These are phyloP conservation scores for Centropristis striata DNA, from an alignment of 2,113 vertebrate species.

Conservation along the genomic window DNA sequence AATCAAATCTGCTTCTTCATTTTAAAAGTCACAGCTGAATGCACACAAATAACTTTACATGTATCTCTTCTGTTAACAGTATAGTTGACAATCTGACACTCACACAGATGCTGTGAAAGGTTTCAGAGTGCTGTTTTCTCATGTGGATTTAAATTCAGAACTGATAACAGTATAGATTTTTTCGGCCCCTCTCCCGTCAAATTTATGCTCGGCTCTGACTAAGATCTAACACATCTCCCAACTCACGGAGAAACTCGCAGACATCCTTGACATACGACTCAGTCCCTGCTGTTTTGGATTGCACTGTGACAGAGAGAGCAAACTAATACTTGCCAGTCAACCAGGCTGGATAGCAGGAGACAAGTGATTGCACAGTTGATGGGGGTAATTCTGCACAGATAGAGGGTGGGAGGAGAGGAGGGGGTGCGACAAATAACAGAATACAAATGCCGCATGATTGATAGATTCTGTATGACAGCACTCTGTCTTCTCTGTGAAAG, in stretches of 20 bases:
- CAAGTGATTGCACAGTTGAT: conserved; percentile 61
- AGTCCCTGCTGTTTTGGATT: conserved; percentile 61
- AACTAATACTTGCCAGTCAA: conserved; percentile 62
- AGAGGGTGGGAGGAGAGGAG: background rate
- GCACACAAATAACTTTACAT: background rate
- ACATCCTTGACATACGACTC: conserved; percentile 55
- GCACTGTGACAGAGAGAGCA: conserved; percentile 41
- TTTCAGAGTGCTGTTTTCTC: background rate
- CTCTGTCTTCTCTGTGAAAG: conserved; percentile 15
- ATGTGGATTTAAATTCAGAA: conserved; percentile 33
- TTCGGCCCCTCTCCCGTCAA: conserved; percentile 30
- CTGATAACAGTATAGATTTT: conserved; percentile 44
- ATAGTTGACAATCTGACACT: background rate
- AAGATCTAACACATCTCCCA: conserved; percentile 47
- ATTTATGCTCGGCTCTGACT: conserved; percentile 44
- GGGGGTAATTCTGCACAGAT: conserved; percentile 60
- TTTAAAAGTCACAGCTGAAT: background rate
- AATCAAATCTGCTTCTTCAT: conserved; percentile 10
- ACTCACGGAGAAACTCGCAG: conserved; percentile 53
- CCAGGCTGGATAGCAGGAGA: conserved; percentile 45
- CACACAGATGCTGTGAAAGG: background rate
- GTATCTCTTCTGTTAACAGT: conserved; percentile 9
- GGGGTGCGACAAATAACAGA: conserved; percentile 40
- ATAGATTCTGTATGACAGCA: conserved; percentile 47
- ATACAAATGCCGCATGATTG: conserved; percentile 49